These are phyloP conservation scores for Acanthopagrus latus DNA, from an alignment of 2,797 vertebrate genomes.

Conservation along the genomic window DNA sequence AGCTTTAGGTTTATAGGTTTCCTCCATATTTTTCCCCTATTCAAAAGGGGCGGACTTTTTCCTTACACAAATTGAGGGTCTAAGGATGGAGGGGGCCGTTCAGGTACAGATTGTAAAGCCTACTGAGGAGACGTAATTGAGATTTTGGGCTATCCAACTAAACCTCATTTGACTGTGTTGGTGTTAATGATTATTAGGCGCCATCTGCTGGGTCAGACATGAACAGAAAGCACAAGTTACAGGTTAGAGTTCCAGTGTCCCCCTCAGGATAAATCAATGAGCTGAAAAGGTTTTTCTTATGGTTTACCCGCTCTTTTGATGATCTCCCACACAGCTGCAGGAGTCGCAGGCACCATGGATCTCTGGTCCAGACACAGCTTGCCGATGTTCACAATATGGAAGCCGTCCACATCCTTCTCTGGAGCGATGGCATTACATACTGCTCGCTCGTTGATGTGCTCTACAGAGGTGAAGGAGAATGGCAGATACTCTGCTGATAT, in stretches of 20 bases:
- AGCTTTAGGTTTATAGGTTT: too few species aligned
- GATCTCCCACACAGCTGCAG: constrained; percentile 94
- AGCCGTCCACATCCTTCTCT: constrained; percentile 95
- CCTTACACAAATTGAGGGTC: too few species aligned
- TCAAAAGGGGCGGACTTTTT: too few species aligned
- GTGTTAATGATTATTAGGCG: neutral
- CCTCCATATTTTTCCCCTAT: too few species aligned
- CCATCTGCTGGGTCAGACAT: constrained; percentile 41
- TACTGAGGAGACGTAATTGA: too few species aligned
- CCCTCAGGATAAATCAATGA: neutral
- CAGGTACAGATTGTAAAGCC: too few species aligned
- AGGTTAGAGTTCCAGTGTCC: neutral
- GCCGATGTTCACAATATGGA: constrained; percentile 93
- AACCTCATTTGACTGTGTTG: neutral
- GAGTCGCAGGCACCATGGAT: constrained; percentile 92
- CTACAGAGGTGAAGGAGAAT: constrained; percentile 55
- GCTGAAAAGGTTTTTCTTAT: neutral
- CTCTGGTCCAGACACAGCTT: constrained; percentile 93
- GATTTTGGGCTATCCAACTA: too few species aligned
- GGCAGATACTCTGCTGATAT: neutral
- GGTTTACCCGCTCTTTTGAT: constrained; percentile 89
- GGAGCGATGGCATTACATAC: constrained; percentile 92
- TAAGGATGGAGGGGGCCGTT: too few species aligned
- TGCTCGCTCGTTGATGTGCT: constrained; percentile 89
- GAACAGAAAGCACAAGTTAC: neutral